A percentile compares a stretch with the other conserved stretches of the same genome.
Conservation (phyloP, 2,888 invertebrate species). For the Trissonchulus latispiculum region DNA sequence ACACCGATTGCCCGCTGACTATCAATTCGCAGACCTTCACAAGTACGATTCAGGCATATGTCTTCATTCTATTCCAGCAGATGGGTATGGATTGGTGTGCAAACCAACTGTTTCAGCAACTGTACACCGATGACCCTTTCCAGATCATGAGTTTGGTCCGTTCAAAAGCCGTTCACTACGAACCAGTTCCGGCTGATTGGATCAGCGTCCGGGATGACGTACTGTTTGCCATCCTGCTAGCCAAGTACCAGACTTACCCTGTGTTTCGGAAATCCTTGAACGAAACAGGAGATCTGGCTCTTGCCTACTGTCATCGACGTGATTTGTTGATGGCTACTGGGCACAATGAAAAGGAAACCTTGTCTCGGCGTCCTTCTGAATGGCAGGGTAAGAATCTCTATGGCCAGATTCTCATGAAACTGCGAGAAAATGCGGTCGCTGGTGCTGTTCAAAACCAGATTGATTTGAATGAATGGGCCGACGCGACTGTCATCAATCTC, state of each 20-base stretch:
- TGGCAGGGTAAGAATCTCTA: not conserved
- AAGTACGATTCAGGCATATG: not conserved
- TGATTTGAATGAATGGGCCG: not conserved
- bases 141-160: not conserved
- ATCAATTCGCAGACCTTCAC: not conserved
- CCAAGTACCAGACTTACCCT: not conserved
- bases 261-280: not conserved
- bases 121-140: not conserved
- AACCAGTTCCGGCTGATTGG: not conserved
- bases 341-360: not conserved
- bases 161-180: not conserved
- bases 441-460: not conserved
- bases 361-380: not conserved
- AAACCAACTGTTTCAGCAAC: not conserved
- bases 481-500: not conserved
- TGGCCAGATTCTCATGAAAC: not conserved
- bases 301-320: not conserved
- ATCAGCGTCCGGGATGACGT: not conserved
- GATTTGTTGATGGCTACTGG: not conserved
- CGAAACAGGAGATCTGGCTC: not conserved
- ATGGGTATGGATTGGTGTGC: not conserved
- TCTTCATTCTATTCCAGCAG: not conserved
- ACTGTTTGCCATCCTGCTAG: not conserved
- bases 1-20: not conserved
- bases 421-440: not conserved